phyloP scores from a whole-genome alignment of 1,140 invertebrate genomes.

The Nephila pilipes region DNA sequence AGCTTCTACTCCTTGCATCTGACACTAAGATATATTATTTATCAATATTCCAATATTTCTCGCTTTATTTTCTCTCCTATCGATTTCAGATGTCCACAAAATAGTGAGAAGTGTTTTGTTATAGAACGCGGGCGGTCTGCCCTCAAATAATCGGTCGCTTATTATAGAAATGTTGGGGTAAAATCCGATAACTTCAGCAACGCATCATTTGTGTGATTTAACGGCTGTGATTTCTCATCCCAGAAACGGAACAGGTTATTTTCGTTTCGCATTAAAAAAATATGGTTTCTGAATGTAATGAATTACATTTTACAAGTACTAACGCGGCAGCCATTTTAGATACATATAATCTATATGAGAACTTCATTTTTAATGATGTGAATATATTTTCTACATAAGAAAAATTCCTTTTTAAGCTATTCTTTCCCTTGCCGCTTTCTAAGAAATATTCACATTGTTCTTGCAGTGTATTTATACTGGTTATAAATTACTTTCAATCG shows the following conservation, averaged over 20 bases:
- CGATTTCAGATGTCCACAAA: slow-evolving; percentile 38
- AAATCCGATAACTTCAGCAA: slow-evolving; percentile 30
- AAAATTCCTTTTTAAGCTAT: too few species aligned
- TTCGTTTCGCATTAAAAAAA: background rate
- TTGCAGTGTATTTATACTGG: too few species aligned
- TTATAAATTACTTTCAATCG: too few species aligned
- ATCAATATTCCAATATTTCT: slow-evolving; percentile 36
- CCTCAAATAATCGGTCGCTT: slow-evolving; percentile 37
- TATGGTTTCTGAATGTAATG: background rate
- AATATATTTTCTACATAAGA: background rate
- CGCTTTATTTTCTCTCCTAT: slow-evolving; percentile 30
- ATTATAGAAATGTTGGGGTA: slow-evolving; percentile 38
- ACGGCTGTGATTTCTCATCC: slow-evolving; percentile 29
- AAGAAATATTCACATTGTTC: too few species aligned
- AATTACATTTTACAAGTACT: background rate
- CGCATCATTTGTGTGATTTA: slow-evolving; percentile 35
- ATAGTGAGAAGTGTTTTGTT: slow-evolving; percentile 38
- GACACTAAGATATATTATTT: slow-evolving; percentile 36
- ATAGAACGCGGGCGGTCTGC: slow-evolving; percentile 29
- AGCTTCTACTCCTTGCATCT: slow-evolving; percentile 11
- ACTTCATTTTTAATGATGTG: background rate
- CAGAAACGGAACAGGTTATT: slow-evolving; percentile 9
- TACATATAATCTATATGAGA: background rate
- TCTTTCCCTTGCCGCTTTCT: too few species aligned
- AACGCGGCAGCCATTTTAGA: background rate